Conservation (phyloP, 2,797 vertebrate species). For the Manis pentadactyla region DNA sequence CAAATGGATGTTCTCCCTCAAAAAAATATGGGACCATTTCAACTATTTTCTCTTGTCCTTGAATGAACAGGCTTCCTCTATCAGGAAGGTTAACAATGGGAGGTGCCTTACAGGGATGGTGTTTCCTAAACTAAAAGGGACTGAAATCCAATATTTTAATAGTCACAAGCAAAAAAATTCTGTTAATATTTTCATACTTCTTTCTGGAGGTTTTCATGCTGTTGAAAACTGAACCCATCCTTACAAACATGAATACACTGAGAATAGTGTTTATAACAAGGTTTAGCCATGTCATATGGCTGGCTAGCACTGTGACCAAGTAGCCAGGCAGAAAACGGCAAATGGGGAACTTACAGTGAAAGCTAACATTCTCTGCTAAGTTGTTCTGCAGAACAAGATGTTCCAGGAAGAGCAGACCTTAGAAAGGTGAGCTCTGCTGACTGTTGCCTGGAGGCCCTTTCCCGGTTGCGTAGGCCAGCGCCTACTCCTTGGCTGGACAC, state of each 20-base stretch:
- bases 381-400: no score
- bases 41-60: not conserved
- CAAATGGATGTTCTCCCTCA: not conserved
- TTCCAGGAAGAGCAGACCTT: no score
- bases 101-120: no score
- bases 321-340: no score
- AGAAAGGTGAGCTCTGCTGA: no score
- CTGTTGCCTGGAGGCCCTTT: no score
- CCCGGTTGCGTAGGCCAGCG: no score
- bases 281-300: not conserved
- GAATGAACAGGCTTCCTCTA: not conserved
- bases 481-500: no score
- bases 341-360: no score
- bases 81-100: not conserved
- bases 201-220: not conserved
- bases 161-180: not conserved
- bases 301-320: not conserved
- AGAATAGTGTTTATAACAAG: not conserved
- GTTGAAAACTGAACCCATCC: not conserved
- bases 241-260: not conserved
- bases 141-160: not conserved
- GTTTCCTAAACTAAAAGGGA: slow-evolving; percentile 11
- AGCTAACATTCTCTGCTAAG: no score
- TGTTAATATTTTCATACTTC: not conserved
- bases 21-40: not conserved